Conservation (phyloP, 2,113 vertebrate genomes). For the Panthera leo region DNA sequence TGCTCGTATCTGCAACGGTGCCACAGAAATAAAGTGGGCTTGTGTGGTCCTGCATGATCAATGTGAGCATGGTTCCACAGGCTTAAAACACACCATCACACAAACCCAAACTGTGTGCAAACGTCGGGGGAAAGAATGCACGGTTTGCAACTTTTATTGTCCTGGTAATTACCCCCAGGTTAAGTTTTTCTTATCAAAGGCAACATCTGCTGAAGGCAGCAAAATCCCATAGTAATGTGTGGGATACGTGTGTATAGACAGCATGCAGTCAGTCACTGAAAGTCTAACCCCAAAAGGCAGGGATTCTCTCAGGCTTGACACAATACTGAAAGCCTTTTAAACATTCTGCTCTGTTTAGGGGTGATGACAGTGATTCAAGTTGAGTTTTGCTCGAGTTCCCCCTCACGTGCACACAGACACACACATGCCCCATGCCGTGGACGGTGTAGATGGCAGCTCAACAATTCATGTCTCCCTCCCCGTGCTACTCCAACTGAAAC, state of each 20-base stretch:
- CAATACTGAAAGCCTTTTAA: background rate
- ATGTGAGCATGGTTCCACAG: background rate
- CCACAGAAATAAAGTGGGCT: background rate
- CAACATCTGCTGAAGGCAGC: too few species aligned
- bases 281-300: background rate
- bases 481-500: background rate
- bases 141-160: background rate
- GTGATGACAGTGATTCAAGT: background rate
- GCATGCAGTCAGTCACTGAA: background rate
- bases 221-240: background rate
- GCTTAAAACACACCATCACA: too few species aligned
- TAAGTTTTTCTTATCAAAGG: background rate
- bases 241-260: accelerated
- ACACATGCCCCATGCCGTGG: background rate
- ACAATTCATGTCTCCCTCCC: background rate
- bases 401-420: accelerated
- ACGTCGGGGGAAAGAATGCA: background rate
- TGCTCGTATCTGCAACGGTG: accelerated
- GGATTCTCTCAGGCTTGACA: background rate
- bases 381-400: background rate
- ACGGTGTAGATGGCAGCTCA: background rate
- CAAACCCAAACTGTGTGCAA: background rate
- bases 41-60: accelerated
- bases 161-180: background rate
- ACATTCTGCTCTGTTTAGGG: background rate